Conservation (phyloP, 1,140 invertebrate genomes). For the Procambarus clarkii region DNA sequence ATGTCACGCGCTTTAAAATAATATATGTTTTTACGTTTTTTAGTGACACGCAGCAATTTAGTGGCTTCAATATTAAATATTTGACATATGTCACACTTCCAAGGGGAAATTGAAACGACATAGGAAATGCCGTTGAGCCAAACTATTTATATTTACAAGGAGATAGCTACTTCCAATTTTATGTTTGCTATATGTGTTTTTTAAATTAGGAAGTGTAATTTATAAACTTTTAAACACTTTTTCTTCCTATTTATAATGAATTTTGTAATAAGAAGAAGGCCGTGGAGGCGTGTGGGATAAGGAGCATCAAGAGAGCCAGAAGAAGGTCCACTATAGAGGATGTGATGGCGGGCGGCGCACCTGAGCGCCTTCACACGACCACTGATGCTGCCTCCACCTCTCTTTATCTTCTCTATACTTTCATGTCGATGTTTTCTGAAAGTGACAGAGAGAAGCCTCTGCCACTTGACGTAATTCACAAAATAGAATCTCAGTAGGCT, state of each 20-base stretch:
- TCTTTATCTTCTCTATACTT: constrained; percentile 16
- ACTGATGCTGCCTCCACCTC: no score
- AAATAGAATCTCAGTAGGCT: constrained; percentile 29
- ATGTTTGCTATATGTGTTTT: neutral
- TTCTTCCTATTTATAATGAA: neutral
- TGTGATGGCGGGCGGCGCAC: no score
- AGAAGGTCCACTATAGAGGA: neutral
- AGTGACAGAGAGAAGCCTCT: constrained; percentile 29
- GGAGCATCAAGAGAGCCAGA: neutral
- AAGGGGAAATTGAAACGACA: neutral
- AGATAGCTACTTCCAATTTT: neutral
- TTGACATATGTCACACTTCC: no score
- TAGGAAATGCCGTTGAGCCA: neutral
- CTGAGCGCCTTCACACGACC: no score
- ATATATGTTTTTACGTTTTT: no score
- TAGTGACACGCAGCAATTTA: no score
- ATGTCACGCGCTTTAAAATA: no score
- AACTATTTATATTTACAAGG: neutral
- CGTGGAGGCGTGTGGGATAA: neutral
- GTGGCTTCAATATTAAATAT: no score
- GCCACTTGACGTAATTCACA: neutral
- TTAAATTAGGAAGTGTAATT: neutral
- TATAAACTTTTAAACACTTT: neutral
- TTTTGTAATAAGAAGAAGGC: neutral
- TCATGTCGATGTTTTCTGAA: constrained; percentile 44